phyloP scores from a whole-genome alignment of 2,113 vertebrate genomes.

The Hippocampus zosterae region DNA sequence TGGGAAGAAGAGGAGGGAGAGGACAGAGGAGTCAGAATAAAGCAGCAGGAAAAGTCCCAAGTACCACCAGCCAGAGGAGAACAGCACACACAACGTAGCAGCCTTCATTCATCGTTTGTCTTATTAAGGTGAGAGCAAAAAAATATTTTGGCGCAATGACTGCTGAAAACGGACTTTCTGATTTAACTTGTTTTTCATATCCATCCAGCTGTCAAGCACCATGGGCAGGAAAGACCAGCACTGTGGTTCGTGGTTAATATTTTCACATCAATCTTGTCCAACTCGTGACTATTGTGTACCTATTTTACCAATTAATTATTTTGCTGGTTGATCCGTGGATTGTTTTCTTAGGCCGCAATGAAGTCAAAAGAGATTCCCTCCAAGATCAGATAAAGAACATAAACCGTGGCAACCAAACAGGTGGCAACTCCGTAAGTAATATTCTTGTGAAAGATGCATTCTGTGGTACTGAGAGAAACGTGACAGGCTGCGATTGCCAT shows the following conservation, averaged over 20 bases:
- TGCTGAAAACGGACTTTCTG: neutral
- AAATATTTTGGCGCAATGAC: neutral
- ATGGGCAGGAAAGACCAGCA: constrained; percentile 33
- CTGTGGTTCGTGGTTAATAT: constrained; percentile 17
- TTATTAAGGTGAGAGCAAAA: constrained; percentile 68
- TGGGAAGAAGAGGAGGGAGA: constrained; percentile 63
- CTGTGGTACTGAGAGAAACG: neutral
- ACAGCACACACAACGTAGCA: constrained; percentile 51
- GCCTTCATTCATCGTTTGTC: neutral
- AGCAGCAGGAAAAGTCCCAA: constrained; percentile 62
- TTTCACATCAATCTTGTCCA: neutral
- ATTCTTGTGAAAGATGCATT: neutral
- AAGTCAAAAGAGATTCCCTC: neutral
- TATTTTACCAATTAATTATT: neutral
- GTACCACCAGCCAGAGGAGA: constrained; percentile 69
- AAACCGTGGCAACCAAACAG: constrained; percentile 9
- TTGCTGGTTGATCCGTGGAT: neutral
- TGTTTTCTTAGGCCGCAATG: neutral
- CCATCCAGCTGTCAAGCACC: neutral
- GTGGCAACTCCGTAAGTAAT: constrained; percentile 69
- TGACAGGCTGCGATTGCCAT: no score
- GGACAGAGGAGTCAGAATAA: constrained; percentile 38
- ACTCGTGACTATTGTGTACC: neutral
- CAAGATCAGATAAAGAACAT: neutral
- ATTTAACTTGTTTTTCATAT: neutral